phyloP scores from a whole-genome alignment of 2,113 vertebrate genomes.

The Leptodactylus fuscus region DNA sequence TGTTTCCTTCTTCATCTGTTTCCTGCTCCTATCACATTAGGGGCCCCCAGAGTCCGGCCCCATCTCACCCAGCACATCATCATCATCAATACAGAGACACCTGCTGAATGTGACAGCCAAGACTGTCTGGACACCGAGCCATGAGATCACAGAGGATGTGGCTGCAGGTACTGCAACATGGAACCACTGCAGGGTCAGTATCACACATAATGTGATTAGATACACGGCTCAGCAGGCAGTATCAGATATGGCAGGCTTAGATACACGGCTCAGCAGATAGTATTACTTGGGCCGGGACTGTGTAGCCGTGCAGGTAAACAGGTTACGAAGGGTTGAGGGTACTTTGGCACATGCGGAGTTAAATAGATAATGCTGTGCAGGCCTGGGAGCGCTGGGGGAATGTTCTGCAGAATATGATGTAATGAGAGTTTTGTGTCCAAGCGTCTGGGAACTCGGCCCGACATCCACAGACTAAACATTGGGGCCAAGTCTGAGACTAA shows the following conservation, averaged over 20 bases:
- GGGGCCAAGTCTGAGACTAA: conserved; percentile 18
- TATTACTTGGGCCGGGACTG: not conserved
- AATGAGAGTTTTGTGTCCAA: conserved; percentile 15
- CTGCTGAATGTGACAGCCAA: not conserved
- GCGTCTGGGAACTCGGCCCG: conserved; percentile 49
- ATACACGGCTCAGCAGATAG: not conserved
- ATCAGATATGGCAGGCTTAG: not conserved
- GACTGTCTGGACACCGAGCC: not conserved
- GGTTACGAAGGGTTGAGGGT: not conserved
- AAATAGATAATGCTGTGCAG: conserved; percentile 1
- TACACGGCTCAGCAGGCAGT: not conserved
- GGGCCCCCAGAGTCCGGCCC: not conserved
- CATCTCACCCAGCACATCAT: not conserved
- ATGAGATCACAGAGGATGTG: not conserved
- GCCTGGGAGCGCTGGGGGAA: not conserved
- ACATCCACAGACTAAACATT: conserved; percentile 38
- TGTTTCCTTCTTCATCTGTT: not conserved
- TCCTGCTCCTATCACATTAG: not conserved
- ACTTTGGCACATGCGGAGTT: not conserved
- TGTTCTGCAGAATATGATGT: conserved; percentile 31
- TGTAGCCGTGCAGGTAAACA: not conserved
- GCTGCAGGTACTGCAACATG: not conserved
- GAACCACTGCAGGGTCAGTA: not conserved
- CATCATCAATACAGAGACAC: not conserved
- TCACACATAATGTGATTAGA: not conserved